Evolutionary conservation across 1,140 invertebrate genomes (phyloP), one percentile per base, ranked within the genome.

Genomic region (Megathymus violae): DNA sequence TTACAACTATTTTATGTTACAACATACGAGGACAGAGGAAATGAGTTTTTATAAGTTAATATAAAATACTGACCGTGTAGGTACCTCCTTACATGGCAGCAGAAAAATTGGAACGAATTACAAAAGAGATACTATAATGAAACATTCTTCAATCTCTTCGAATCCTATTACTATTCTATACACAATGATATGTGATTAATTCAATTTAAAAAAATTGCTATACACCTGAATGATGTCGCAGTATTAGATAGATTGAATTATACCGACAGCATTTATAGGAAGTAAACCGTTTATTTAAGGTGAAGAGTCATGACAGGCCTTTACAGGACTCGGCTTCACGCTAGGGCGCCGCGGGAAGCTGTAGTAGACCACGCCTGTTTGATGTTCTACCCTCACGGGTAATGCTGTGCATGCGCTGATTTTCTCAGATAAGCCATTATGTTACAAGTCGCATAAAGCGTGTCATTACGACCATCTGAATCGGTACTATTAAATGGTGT

Each of bases 281-380:
- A 41, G 41, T 54, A 54, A 54, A 54, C 51, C 51, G 36, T 54
- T 54, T 25, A 41, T 54, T 41, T 10, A 25, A 54, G 51, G 41
- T 41, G 51, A 54, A 19, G 51, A 54, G 36, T 41, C 36, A 41
- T 54, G 51, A 54, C 51, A 54, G 51, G 38, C 38, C 17, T 25
- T 54, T 54, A 27, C 38, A 40, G 40, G 36, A 16, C 34, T 25
- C 16, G n/a, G 14, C 46, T 48, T 9, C 31, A 14, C 16, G 10
- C 13, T 36, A 51, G 48, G 34, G 11, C 17, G 16, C 27, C 17
- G 48, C 17, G 48, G 34, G 16, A 40, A 19, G 14, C 27, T 11
- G n/a, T 52, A n/a, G 25, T 11, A 19, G 48, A 10, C 34, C 51
- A 56, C 51, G 51, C 51, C 51, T 54, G 19, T 41, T 54, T 43